Conservation (phyloP, 2,797 vertebrate genomes). For the Microcaecilia unicolor region DNA sequence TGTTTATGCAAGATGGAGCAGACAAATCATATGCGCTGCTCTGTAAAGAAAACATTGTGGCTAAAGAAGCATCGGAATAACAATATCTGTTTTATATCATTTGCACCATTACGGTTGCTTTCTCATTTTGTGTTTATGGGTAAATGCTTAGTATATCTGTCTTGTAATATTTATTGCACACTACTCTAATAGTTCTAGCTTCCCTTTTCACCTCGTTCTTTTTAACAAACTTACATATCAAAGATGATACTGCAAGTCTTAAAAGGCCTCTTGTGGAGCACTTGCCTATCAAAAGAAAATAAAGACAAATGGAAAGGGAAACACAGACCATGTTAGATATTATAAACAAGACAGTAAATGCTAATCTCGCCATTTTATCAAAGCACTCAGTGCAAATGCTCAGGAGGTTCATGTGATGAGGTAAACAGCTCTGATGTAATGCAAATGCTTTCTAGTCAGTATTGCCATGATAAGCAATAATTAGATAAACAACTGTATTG, state of each 20-base stretch:
- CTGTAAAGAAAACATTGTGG: too few relatives aligned
- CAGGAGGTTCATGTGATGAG: not conserved
- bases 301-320: constrained; percentile 5
- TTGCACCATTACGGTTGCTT: too few relatives aligned
- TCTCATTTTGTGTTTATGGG: too few relatives aligned
- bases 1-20: too few relatives aligned
- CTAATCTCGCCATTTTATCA: not conserved
- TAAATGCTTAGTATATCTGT: too few relatives aligned
- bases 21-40: too few relatives aligned
- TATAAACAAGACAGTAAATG: not conserved
- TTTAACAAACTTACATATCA: not conserved
- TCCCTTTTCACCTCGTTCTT: too few relatives aligned
- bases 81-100: too few relatives aligned
- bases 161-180: too few relatives aligned
- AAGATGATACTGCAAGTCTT: not conserved
- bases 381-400: not conserved
- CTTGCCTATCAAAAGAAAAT: not conserved
- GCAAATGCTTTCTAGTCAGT: not conserved
- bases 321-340: not conserved
- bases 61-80: too few relatives aligned
- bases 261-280: not conserved
- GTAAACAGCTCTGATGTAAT: not conserved
- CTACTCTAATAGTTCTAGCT: too few relatives aligned
- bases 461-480: not conserved
- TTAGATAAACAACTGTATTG: not conserved